phyloP scores from a whole-genome alignment of 2,797 vertebrate genomes.

The Manis pentadactyla region DNA sequence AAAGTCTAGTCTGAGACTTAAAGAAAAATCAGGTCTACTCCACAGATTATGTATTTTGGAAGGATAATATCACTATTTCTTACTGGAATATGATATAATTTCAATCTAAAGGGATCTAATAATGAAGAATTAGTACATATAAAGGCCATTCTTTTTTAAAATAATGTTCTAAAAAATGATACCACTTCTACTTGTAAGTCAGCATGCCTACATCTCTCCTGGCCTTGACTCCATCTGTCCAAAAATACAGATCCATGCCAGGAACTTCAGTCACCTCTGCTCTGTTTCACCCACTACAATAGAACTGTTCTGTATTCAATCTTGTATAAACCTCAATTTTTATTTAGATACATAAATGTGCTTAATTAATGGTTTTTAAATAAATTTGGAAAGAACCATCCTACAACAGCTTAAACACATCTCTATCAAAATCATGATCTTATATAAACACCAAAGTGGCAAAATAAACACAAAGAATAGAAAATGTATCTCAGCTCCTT shows the following conservation, averaged over 20 bases:
- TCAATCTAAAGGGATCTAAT: constrained; percentile 77
- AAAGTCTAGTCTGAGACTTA: constrained; percentile 49
- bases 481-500: background rate
- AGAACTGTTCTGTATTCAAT: background rate
- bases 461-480: constrained; percentile 22
- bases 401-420: background rate
- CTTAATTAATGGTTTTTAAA: constrained; percentile 25
- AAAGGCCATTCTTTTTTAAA: constrained; percentile 79
- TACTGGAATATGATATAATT: constrained; percentile 78
- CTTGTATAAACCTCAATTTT: background rate
- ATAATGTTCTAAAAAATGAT: constrained; percentile 76
- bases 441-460: constrained; percentile 11
- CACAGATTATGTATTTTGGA: constrained; percentile 71
- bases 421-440: background rate
- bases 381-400: background rate
- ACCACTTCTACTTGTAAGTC: constrained; percentile 26
- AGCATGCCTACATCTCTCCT: background rate
- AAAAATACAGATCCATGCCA: background rate
- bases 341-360: background rate
- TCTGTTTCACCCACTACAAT: background rate
- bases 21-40: constrained; percentile 60
- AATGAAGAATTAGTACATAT: constrained; percentile 73
- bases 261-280: background rate
- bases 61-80: constrained; percentile 70
- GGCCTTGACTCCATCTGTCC: background rate